Conservation (phyloP, 2,113 vertebrate genomes). For the Tupaia tana region DNA sequence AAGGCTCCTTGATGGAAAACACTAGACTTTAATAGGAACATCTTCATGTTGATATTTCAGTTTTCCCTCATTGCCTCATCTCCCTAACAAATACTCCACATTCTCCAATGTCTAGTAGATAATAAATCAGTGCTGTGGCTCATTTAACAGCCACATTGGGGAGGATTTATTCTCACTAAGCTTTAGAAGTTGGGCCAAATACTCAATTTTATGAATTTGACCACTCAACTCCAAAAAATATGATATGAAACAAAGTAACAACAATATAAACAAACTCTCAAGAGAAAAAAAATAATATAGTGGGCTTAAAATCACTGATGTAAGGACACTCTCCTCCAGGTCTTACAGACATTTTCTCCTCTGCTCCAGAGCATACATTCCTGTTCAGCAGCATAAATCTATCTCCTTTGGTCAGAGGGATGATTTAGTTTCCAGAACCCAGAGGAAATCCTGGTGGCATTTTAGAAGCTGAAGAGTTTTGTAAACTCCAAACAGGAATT, state of each 20-base stretch:
- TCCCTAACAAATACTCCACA: constrained; percentile 29
- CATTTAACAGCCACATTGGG: constrained; percentile 3
- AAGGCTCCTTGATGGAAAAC: not conserved
- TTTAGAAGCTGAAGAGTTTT: constrained; percentile 48
- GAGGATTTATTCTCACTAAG: constrained; percentile 8
- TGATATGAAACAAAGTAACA: constrained; percentile 23
- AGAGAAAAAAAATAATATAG: not conserved
- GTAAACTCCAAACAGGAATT: constrained; percentile 50
- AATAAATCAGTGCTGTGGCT: constrained; percentile 47
- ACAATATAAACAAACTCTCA: not conserved
- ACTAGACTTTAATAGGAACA: not conserved
- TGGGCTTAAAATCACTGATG: not conserved
- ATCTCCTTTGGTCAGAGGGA: not conserved
- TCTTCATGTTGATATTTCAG: constrained; percentile 20
- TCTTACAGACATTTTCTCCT: not conserved
- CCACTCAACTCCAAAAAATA: not conserved
- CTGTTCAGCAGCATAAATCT: constrained; percentile 52
- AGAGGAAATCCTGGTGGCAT: constrained; percentile 23
- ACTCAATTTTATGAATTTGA: not conserved
- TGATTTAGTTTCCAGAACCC: constrained; percentile 1
- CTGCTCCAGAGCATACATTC: not conserved
- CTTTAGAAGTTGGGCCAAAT: constrained; percentile 33
- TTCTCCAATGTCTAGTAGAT: constrained; percentile 24
- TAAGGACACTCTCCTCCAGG: not conserved
- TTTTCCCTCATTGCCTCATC: constrained; percentile 37